phyloP scores from a whole-genome alignment of 2,113 vertebrate species.

The Ageneiosus marmoratus region DNA sequence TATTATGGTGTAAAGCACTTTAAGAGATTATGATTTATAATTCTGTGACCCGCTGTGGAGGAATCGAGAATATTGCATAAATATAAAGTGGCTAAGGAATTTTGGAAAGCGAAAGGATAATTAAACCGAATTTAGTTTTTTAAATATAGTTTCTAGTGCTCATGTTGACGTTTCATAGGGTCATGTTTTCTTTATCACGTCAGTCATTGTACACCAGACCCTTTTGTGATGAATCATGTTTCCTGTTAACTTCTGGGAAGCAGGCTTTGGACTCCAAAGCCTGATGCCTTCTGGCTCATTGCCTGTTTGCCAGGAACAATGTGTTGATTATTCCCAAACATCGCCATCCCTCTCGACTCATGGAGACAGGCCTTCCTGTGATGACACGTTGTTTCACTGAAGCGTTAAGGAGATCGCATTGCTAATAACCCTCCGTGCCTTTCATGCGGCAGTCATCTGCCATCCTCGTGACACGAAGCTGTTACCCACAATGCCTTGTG shows the following conservation, averaged over 20 bases:
- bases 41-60: not conserved
- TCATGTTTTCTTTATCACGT: not conserved
- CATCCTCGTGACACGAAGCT: constrained; percentile 25
- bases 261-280: constrained; percentile 21
- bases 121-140: not conserved
- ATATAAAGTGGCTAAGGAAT: not conserved
- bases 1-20: not conserved
- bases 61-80: not conserved
- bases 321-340: constrained; percentile 51
- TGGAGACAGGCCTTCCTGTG: constrained; percentile 9
- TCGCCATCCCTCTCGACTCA: not conserved
- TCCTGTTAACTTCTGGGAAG: constrained; percentile 43
- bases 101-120: not conserved
- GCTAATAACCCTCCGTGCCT: constrained; percentile 43
- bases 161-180: not conserved
- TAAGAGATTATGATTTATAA: not conserved
- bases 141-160: not conserved
- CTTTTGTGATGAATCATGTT: constrained; percentile 44
- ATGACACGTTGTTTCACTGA: constrained; percentile 15
- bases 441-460: constrained; percentile 47
- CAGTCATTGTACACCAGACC: constrained; percentile 11
- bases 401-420: constrained; percentile 31
- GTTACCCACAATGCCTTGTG: constrained; percentile 34
- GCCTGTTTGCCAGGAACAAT: constrained; percentile 49
- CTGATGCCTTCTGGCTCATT: constrained; percentile 29